A percentile compares a stretch with the other conserved stretches of the same genome.
Evolutionary conservation across 2,797 vertebrate species (phyloP).

Genomic region (Fringilla coelebs): DNA sequence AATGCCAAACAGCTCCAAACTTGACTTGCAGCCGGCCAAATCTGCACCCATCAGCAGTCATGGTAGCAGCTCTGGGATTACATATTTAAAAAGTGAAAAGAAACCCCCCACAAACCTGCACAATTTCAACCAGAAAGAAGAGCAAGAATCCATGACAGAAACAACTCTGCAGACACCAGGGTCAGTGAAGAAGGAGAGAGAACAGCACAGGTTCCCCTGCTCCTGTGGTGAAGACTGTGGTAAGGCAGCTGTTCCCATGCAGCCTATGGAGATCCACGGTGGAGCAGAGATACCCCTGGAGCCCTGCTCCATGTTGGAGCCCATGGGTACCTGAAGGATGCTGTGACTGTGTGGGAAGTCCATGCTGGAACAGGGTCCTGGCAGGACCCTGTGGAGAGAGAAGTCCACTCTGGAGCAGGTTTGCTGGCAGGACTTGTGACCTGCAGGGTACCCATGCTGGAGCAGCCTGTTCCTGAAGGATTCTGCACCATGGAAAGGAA

Average conservation of each 20-base stretch:
- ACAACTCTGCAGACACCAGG: not conserved
- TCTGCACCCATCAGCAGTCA: not conserved
- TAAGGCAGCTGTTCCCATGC: not conserved
- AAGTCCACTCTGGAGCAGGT: not conserved
- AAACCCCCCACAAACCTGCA: not conserved
- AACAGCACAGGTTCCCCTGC: not conserved
- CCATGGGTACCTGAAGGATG: not conserved
- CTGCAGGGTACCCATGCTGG: not conserved
- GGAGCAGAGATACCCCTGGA: not conserved
- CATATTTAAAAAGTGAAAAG: not conserved
- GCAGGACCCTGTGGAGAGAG: not conserved
- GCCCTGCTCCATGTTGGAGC: not conserved
- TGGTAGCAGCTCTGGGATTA: not conserved
- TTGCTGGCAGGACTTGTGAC: not conserved
- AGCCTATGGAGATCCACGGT: not conserved
- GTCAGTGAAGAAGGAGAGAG: not conserved
- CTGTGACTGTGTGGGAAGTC: not conserved
- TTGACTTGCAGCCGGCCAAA: not conserved
- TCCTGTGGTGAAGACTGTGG: not conserved
- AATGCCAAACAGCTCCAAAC: not conserved
- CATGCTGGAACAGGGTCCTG: not conserved
- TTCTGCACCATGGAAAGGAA: not conserved
- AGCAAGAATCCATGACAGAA: not conserved
- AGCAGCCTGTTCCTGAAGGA: not conserved
- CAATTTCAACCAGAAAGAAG: not conserved